phyloP scores from a whole-genome alignment of 2,888 invertebrate species.

The Philhelius pedissequus region DNA sequence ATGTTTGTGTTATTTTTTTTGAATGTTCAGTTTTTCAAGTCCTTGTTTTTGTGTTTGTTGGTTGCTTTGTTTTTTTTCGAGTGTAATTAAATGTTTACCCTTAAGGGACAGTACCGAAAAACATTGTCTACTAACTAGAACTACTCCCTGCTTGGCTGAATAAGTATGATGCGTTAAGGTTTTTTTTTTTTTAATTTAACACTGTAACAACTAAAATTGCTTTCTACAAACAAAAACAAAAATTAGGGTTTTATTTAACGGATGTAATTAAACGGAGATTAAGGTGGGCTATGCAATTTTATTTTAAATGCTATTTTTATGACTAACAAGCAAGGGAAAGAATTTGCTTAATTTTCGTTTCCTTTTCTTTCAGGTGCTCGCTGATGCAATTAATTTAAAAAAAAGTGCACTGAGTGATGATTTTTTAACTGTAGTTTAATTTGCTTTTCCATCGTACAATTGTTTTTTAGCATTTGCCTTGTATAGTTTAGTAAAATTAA shows the following conservation, averaged over 20 bases:
- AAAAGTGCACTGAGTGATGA: too few relatives aligned
- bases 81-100: slow-evolving; percentile 65
- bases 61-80: slow-evolving; percentile 53
- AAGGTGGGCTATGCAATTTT: neutral
- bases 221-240: slow-evolving; percentile 4
- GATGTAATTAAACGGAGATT: slow-evolving; percentile 21
- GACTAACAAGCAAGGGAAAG: neutral
- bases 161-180: slow-evolving; percentile 46
- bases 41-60: slow-evolving; percentile 52
- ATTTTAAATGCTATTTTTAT: neutral
- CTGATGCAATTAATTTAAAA: neutral
- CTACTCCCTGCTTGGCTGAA: slow-evolving; percentile 19
- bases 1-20: neutral
- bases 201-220: slow-evolving; percentile 15
- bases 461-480: too few relatives aligned
- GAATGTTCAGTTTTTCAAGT: slow-evolving; percentile 28
- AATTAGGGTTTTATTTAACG: slow-evolving; percentile 41
- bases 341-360: neutral
- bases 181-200: slow-evolving; percentile 17
- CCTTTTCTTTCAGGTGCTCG: neutral
- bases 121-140: slow-evolving; percentile 44
- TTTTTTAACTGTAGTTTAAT: too few relatives aligned
- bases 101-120: slow-evolving; percentile 34
- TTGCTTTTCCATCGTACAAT: too few relatives aligned
- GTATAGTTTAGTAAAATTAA: too few relatives aligned